Evolutionary conservation across 2,113 vertebrate genomes (phyloP).

Genomic region (Hemiscyllium ocellatum): DNA sequence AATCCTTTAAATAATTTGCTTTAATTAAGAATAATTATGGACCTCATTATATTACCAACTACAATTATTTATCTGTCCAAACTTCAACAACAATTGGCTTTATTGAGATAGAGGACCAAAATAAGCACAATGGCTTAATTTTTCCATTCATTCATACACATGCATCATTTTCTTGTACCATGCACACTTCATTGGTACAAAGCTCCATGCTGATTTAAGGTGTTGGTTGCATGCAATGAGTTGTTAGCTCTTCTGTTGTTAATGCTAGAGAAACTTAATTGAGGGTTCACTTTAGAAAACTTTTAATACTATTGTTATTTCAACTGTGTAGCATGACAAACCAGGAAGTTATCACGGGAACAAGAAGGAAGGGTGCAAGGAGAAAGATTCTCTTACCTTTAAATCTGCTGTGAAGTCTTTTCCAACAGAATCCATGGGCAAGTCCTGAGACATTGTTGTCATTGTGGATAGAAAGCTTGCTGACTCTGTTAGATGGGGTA

Average conservation of each 20-base stretch:
- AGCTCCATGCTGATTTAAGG: constrained; percentile 22
- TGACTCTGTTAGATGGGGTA: constrained; percentile 44
- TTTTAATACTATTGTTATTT: constrained; percentile 46
- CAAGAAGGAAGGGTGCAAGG: background rate
- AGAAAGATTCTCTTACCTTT: constrained; percentile 66
- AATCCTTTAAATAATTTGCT: background rate
- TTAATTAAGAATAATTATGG: background rate
- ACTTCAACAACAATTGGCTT: background rate
- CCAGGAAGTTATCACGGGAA: constrained; percentile 49
- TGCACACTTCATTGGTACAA: constrained; percentile 34
- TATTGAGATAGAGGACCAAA: no score
- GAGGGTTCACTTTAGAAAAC: constrained; percentile 40
- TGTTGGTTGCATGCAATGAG: constrained; percentile 22
- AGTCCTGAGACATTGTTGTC: constrained; percentile 46
- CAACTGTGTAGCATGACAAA: constrained; percentile 53
- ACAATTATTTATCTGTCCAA: background rate
- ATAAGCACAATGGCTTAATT: no score
- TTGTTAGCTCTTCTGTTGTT: background rate
- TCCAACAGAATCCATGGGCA: constrained; percentile 58
- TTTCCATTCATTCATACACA: background rate
- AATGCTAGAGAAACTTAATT: constrained; percentile 39
- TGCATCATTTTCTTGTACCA: background rate
- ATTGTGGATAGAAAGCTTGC: constrained; percentile 39
- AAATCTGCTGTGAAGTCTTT: constrained; percentile 58
- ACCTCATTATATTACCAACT: background rate